Evolutionary conservation across 2,797 vertebrate genomes (phyloP).

Genomic region (Octomys mimax): DNA sequence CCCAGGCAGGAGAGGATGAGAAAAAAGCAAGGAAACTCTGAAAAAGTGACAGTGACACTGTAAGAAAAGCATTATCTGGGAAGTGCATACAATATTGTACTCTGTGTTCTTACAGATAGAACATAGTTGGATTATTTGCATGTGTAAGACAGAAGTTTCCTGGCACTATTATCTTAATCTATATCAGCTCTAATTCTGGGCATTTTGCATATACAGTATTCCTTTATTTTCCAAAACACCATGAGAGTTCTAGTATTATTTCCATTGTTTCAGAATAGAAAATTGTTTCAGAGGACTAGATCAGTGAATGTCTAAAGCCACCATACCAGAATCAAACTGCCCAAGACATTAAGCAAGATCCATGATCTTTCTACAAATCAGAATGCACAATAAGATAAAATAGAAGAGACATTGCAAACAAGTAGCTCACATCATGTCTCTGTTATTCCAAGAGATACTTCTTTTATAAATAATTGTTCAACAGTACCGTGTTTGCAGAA

Average conservation of each 20-base stretch:
- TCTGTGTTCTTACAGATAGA: neutral
- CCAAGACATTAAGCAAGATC: neutral
- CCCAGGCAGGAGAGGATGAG: neutral
- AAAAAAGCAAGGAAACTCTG: neutral
- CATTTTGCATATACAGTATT: neutral
- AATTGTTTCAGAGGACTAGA: neutral
- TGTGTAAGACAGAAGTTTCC: neutral
- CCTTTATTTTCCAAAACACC: neutral
- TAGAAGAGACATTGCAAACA: neutral
- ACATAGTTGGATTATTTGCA: neutral
- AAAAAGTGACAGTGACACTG: neutral
- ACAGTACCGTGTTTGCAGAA: neutral
- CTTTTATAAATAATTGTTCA: slow-evolving; percentile 1
- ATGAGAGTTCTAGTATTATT: neutral
- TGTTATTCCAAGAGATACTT: neutral
- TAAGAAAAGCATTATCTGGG: neutral
- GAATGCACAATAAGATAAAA: slow-evolving; percentile 75
- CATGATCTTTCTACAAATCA: neutral
- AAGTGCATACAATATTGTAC: neutral
- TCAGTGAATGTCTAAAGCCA: neutral
- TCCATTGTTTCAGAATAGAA: slow-evolving; percentile 5
- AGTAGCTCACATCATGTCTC: neutral
- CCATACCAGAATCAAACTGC: neutral
- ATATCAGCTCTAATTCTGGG: neutral
- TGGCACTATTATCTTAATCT: neutral